These are phyloP conservation scores for Leptopilina clavipes DNA, from an alignment of 1,140 invertebrate genomes.

Conservation along the genomic window DNA sequence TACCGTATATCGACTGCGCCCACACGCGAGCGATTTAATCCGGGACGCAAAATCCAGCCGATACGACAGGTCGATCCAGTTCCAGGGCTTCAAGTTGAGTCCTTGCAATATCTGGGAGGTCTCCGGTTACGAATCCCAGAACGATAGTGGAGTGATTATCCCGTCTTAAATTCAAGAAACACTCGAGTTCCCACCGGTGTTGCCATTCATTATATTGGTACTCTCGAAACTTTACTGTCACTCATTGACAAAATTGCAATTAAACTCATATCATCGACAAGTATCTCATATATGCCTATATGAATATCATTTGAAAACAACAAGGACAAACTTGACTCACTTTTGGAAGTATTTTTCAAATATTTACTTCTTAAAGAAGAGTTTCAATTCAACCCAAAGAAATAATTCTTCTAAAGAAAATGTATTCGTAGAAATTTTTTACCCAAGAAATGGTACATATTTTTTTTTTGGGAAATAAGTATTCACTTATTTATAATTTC, in stretches of 20 bases:
- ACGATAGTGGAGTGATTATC: conserved; percentile 26
- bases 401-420: too few relatives aligned
- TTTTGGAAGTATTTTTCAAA: too few relatives aligned
- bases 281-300: too few relatives aligned
- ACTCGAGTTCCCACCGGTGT: conserved; percentile 12
- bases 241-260: neutral
- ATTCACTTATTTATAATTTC: too few relatives aligned
- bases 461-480: too few relatives aligned
- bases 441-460: too few relatives aligned
- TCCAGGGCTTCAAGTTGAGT: conserved; percentile 22
- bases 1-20: conserved; percentile 14
- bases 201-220: conserved; percentile 17
- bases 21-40: conserved; percentile 33
- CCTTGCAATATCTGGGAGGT: conserved; percentile 29
- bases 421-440: too few relatives aligned
- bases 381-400: too few relatives aligned
- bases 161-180: conserved; percentile 31
- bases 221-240: neutral
- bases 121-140: conserved; percentile 26
- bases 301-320: too few relatives aligned
- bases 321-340: too few relatives aligned
- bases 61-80: conserved; percentile 34
- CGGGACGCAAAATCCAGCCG: conserved; percentile 20
- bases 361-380: too few relatives aligned
- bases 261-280: too few relatives aligned